A percentile compares a stretch with the other conserved stretches of the same genome.
Evolutionary conservation across 2,113 vertebrate genomes (phyloP).

Genomic region (Vireo altiloquus): DNA sequence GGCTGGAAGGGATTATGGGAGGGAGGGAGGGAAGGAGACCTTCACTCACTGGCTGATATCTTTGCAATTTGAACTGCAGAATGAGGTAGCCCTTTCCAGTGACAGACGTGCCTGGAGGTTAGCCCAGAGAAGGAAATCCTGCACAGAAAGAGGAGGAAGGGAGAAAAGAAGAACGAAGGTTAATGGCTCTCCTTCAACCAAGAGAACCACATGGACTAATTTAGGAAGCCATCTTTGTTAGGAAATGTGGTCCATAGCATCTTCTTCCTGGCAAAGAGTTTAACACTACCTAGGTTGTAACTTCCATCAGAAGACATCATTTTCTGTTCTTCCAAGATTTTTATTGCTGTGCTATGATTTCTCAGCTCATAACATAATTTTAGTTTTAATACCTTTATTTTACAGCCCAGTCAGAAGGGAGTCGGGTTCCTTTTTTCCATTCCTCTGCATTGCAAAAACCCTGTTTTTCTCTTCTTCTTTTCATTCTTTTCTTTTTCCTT

Average conservation of each 20-base stretch:
- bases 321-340: background rate
- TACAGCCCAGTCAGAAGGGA: background rate
- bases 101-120: fast-evolving
- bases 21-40: background rate
- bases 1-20: background rate
- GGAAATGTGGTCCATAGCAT: background rate
- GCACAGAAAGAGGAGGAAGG: background rate
- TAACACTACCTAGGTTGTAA: background rate
- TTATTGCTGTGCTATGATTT: background rate
- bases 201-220: background rate
- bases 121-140: background rate
- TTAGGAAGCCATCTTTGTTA: background rate
- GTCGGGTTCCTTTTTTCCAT: background rate
- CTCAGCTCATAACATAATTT: background rate
- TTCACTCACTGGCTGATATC: background rate
- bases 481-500: background rate
- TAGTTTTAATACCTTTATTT: background rate
- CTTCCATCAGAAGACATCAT: background rate
- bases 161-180: background rate
- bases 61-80: background rate
- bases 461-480: background rate
- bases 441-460: background rate
- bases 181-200: background rate
- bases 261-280: background rate
- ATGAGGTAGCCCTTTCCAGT: background rate